phyloP scores from a whole-genome alignment of 1,140 invertebrate species.

The Drosophila watanabei region DNA sequence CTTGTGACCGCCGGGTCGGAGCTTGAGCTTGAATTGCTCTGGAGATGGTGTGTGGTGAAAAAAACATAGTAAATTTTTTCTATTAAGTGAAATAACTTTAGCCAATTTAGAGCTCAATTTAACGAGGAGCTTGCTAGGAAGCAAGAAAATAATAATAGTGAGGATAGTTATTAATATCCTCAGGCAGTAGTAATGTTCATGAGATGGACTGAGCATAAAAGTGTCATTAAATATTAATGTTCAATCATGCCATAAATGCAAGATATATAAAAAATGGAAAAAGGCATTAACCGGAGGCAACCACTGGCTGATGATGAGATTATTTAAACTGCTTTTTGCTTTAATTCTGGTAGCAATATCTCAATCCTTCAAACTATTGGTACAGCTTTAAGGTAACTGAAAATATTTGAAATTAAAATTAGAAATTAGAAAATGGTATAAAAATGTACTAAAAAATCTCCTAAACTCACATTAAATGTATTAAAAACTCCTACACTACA shows the following conservation, averaged over 20 bases:
- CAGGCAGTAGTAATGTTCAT: not conserved
- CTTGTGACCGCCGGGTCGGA: not conserved
- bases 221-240: slow-evolving; percentile 16
- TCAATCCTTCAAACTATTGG: too few species aligned
- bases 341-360: not conserved
- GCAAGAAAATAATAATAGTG: not conserved
- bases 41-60: slow-evolving; percentile 1
- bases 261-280: not conserved
- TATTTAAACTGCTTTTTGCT: not conserved
- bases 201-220: slow-evolving; percentile 4
- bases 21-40: not conserved
- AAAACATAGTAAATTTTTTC: slow-evolving; percentile 8
- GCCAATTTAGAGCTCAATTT: slow-evolving; percentile 15
- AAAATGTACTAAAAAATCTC: not conserved
- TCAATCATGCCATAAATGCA: not conserved
- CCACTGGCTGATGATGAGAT: not conserved
- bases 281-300: not conserved
- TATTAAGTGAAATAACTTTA: slow-evolving; percentile 9
- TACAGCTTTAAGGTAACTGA: too few species aligned
- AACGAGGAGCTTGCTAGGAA: not conserved
- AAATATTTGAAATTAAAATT: too few species aligned
- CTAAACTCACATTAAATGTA: not conserved
- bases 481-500: not conserved
- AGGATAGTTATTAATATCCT: not conserved
- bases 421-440: too few species aligned